phyloP scores from a whole-genome alignment of 2,888 invertebrate genomes.

The Epiblema foenella region DNA sequence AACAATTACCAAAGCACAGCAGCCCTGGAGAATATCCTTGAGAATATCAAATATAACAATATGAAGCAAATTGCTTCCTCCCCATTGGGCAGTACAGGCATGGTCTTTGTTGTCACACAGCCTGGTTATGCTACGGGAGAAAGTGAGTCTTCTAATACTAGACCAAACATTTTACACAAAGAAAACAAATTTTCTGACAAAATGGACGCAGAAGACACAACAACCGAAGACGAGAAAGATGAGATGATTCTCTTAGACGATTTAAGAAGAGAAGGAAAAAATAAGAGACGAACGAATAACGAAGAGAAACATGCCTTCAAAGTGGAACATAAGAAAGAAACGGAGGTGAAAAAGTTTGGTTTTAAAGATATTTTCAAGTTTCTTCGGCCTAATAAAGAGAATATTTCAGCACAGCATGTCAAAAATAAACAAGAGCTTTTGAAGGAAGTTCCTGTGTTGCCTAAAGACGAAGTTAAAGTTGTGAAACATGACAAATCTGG shows the following conservation, averaged over 20 bases:
- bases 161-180: not conserved
- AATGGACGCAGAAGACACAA: not conserved
- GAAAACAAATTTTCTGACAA: not conserved
- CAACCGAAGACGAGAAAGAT: not conserved
- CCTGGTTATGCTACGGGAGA: not conserved
- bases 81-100: not conserved
- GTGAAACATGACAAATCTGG: too few relatives aligned
- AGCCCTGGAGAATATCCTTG: not conserved
- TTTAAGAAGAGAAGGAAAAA: not conserved
- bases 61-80: not conserved
- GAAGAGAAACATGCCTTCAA: not conserved
- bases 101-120: not conserved
- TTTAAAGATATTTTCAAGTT: not conserved
- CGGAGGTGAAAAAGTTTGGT: not conserved
- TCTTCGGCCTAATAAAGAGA: not conserved
- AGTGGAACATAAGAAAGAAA: not conserved
- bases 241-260: not conserved
- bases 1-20: not conserved
- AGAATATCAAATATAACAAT: not conserved
- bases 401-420: not conserved
- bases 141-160: not conserved
- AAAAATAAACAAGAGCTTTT: not conserved
- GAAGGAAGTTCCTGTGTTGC: not conserved
- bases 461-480: not conserved
- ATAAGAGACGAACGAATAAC: not conserved